These are phyloP conservation scores for Rhynchomys soricoides DNA, from an alignment of 2,113 vertebrate genomes.

Conservation along the genomic window DNA sequence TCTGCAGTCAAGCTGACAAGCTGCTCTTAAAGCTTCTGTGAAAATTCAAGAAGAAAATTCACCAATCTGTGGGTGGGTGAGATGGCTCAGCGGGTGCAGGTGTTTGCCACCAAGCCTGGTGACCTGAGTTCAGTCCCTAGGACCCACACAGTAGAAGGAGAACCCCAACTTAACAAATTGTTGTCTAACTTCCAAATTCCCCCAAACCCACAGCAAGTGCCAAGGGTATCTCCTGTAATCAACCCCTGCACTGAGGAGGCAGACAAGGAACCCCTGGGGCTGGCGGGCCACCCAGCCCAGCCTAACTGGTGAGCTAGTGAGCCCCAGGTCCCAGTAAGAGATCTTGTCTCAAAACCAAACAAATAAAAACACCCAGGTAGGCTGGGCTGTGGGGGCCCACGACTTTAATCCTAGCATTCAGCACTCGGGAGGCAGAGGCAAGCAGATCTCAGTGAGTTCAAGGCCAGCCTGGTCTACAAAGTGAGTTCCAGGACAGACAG, in stretches of 20 bases:
- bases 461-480: not conserved
- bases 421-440: not conserved
- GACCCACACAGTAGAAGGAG: not conserved
- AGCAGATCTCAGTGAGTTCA: not conserved
- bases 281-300: not conserved
- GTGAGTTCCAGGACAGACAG: not conserved
- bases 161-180: not conserved
- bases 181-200: not conserved
- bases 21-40: not conserved
- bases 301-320: not conserved
- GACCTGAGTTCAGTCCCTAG: not conserved
- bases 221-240: not conserved
- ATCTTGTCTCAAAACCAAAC: not conserved
- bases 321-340: not conserved
- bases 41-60: not conserved
- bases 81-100: not conserved
- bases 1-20: not conserved
- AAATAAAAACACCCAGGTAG: not conserved
- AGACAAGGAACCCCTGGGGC: not conserved
- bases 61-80: not conserved
- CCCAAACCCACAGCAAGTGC: not conserved
- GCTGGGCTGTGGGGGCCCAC: not conserved
- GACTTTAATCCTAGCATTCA: not conserved
- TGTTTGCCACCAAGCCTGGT: not conserved
- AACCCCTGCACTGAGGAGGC: not conserved